Base-by-base conservation (phyloP, 30 jellyfish, hydroid and myxozoan genomes). In the Pelagia noctiluca region DNA sequence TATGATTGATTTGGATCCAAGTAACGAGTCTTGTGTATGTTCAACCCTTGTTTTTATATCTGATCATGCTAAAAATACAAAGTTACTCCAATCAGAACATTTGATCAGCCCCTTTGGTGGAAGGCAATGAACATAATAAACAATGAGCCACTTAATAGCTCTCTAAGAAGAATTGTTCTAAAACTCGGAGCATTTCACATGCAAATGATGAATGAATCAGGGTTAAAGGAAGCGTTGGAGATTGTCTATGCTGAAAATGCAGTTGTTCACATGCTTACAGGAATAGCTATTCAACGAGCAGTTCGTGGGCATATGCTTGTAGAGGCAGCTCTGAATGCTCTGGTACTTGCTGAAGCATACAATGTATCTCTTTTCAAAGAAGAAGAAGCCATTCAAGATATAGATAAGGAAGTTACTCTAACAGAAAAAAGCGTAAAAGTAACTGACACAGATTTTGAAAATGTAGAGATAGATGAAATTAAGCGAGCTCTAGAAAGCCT, bases 191-290 rank as follows among this genome's bases (percentile, higher is more conserved):
- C n/a, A n/a, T n/a, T n/a, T n/a, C n/a, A n/a, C n/a, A n/a, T n/a
- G n/a, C n/a, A n/a, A n/a, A n/a, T n/a, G n/a, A 78, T 63, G 89
- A 60, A 50, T 33, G 89, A 70, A 25, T 78, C 89, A 57, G 89
- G 82, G 32, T 32, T 78, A 57, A 48, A 78, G 73, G 85, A 78
- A 38, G 30, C 75, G 13, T 63, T 78, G 47, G 89, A 60, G 71
- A 2, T 60, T 23, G 35, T 78, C n/a, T 78, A 78, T 78, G 85
- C 85, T 57, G 71, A 54, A 35, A 78, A 78, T 78, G 89, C 73
- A 31, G 85, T 78, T 36, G 50, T 63, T 24, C 83, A 60, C 32
- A 63, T 78, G 85, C 83, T 78, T 54, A 57, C 85, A 22, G 83
- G 89, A 13, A 78, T 31, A 78, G 89, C 89, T 36, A 63, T 78